Conservation (phyloP, 2,797 vertebrate species). For the Pipistrellus kuhlii region DNA sequence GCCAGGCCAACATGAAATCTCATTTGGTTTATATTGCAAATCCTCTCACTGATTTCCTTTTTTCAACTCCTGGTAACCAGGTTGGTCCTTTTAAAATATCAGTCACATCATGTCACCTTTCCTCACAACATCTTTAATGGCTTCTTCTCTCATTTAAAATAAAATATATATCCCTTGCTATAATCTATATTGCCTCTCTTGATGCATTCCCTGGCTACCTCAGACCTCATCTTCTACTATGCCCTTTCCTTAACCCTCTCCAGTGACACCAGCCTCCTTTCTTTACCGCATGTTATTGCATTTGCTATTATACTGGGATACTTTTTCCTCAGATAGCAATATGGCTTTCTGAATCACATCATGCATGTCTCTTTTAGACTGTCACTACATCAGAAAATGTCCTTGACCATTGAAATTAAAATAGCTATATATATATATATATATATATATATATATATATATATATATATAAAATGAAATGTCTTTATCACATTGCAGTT, state of each 20-base stretch:
- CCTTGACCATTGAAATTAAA: neutral
- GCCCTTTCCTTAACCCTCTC: neutral
- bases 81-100: neutral
- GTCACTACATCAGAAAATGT: neutral
- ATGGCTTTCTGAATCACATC: neutral
- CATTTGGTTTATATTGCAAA: neutral
- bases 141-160: slow-evolving; percentile 32
- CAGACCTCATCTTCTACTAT: neutral
- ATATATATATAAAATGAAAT: neutral
- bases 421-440: neutral
- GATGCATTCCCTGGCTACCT: neutral
- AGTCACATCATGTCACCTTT: neutral
- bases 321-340: neutral
- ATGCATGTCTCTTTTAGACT: slow-evolving; percentile 5
- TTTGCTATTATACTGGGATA: neutral
- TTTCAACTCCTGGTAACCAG: neutral
- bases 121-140: neutral
- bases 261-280: neutral
- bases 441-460: neutral
- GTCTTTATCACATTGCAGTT: neutral
- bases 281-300: neutral
- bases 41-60: neutral
- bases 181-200: neutral
- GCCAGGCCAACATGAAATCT: neutral
- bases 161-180: neutral